Evolutionary conservation across 2,888 invertebrate species (phyloP), one percentile per base, ranked within the genome.

Genomic region (Epicampocera succincta): DNA sequence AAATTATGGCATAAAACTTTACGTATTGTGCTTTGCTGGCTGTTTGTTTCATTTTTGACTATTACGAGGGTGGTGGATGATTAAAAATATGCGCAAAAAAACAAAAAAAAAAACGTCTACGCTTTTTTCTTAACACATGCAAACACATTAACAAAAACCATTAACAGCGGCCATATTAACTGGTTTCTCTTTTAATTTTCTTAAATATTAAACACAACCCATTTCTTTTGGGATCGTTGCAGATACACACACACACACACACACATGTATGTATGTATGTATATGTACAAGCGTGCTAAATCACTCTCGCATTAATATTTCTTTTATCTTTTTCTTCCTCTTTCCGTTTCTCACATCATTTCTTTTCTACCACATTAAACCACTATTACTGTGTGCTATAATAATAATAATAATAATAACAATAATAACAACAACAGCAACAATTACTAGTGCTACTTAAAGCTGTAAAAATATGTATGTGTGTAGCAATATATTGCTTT

Each of bases 1-100:
- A 81, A 81, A 81, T 72, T 81, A 68, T 66, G 50, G 68, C 33
- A 68, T 72, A 68, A 82, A 74, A 74, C 65, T 77, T 82, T 58
- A 56, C 69, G 69, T 77, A 74, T 81, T 81, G 63, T 81, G 68
- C 65, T 50, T 74, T 42, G 21, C 44, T 13, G 33, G 3, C 38
- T 48, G 1, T 21, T 29, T 42, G 13, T 29, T 50, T 25, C 13
- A 61, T 3, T 15, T 19, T 52, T 52, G 11, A 54, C 48, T 40
- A 0, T 12, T 65, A 38, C 65, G 65, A 56, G 56, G 56, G 15
- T 38, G 13, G 25, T 9, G 3, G 9, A 13, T 40, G 13, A 42
- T 21, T 8, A 44, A 40, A 9, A 33, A 33, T 25, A 25, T 25
- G 5, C 5, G 5, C 5, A 25, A 25, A 5, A 33, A 1, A 8